phyloP scores from a whole-genome alignment of 2,797 vertebrate genomes.

The Tachyglossus aculeatus region DNA sequence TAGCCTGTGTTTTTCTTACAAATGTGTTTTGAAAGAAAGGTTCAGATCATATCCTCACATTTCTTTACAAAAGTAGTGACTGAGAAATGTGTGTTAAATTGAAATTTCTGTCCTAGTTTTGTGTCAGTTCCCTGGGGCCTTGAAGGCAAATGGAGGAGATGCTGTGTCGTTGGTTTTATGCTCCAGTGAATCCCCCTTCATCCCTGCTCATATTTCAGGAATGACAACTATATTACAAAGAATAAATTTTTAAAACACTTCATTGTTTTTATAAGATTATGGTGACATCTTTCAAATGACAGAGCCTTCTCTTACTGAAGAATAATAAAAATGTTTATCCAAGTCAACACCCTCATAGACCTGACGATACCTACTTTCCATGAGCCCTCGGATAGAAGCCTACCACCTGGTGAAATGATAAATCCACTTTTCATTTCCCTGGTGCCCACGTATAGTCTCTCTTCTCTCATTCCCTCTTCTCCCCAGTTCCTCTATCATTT shows the following conservation, averaged over 20 bases:
- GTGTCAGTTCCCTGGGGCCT: too few species aligned
- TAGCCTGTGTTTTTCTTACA: conserved; percentile 11
- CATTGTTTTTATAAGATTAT: neutral
- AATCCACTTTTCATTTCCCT: too few species aligned
- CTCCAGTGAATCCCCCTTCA: neutral
- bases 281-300: neutral
- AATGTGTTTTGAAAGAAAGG: conserved; percentile 15
- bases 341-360: too few species aligned
- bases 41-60: neutral
- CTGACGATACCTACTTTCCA: too few species aligned
- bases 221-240: neutral
- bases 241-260: neutral
- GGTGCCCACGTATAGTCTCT: too few species aligned
- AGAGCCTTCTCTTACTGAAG: neutral
- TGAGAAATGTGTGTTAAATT: conserved; percentile 19
- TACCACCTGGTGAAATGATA: too few species aligned
- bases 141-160: too few species aligned
- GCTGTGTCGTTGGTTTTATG: too few species aligned
- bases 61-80: conserved; percentile 16
- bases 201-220: neutral
- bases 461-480: too few species aligned
- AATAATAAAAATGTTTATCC: neutral
- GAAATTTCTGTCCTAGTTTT: neutral
- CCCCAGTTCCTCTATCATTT: too few species aligned
- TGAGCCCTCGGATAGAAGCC: too few species aligned